Conservation (phyloP, 2,113 vertebrate species). For the Myxocyprinus asiaticus region DNA sequence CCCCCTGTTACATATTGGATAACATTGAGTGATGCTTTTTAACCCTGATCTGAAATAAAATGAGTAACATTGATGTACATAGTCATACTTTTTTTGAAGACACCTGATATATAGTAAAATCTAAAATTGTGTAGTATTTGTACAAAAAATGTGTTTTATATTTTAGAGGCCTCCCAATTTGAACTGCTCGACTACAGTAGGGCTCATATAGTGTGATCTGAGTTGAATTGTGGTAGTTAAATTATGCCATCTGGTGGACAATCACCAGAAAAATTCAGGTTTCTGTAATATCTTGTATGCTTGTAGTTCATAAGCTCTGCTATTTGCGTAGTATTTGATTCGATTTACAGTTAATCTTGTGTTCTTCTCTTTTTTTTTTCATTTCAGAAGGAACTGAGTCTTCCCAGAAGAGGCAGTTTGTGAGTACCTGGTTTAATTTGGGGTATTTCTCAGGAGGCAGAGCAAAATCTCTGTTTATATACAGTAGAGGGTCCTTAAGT, state of each 20-base stretch:
- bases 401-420: slow-evolving; percentile 98
- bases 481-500: not conserved
- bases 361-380: slow-evolving; percentile 39
- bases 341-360: not conserved
- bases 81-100: too few relatives aligned
- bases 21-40: too few relatives aligned
- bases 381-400: slow-evolving; percentile 94
- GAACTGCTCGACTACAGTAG: too few relatives aligned
- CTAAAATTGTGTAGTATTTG: not conserved
- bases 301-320: not conserved
- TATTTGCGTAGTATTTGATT: not conserved
- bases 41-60: too few relatives aligned
- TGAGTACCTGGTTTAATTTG: slow-evolving; percentile 75
- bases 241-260: slow-evolving; percentile 11
- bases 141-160: not conserved
- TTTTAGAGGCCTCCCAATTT: too few relatives aligned
- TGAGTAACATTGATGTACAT: too few relatives aligned
- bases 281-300: not conserved
- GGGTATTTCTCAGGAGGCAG: not conserved
- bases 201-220: not conserved
- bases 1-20: too few relatives aligned
- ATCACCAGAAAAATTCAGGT: not conserved
- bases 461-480: not conserved
- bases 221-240: not conserved
- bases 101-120: too few relatives aligned